A percentile compares a stretch with the other conserved stretches of the same genome.
phyloP scores from a whole-genome alignment of 2,888 invertebrate species.

The Monochamus alternatus region DNA sequence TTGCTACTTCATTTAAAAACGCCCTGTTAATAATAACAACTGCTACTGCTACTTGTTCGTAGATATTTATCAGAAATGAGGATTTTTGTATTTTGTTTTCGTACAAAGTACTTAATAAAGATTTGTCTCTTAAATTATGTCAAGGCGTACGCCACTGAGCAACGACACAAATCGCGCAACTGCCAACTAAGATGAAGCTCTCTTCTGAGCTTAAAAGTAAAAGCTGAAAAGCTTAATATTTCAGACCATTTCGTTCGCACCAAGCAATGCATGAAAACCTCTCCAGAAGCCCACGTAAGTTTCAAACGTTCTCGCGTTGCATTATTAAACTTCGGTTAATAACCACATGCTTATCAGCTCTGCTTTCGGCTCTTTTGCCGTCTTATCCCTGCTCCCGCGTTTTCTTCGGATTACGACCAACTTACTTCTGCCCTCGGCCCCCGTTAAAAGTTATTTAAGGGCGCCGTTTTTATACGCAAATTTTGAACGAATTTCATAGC shows the following conservation, averaged over 20 bases:
- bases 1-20: too few species aligned
- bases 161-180: constrained; percentile 9
- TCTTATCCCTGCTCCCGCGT: constrained; percentile 20
- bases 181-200: constrained; percentile 23
- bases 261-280: constrained; percentile 49
- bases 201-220: constrained; percentile 26
- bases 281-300: constrained; percentile 38
- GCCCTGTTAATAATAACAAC: too few species aligned
- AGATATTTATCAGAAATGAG: too few species aligned
- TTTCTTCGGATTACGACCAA: constrained; percentile 25
- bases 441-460: neutral
- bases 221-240: constrained; percentile 36
- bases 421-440: constrained; percentile 1
- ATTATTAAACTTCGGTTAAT: constrained; percentile 57
- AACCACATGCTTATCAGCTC: constrained; percentile 52
- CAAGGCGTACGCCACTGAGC: neutral
- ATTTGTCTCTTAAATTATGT: neutral
- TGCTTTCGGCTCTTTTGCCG: constrained; percentile 23
- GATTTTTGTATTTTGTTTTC: too few species aligned
- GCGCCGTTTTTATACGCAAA: too few species aligned
- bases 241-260: constrained; percentile 32
- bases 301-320: constrained; percentile 52
- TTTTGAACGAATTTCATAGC: too few species aligned
- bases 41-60: too few species aligned
- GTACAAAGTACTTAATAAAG: too few species aligned